Percentiles rank a stretch among this genome's conserved stretches.
These are phyloP conservation scores for Hippolais icterina DNA, from an alignment of 2,113 vertebrate species.

Conservation along the genomic window DNA sequence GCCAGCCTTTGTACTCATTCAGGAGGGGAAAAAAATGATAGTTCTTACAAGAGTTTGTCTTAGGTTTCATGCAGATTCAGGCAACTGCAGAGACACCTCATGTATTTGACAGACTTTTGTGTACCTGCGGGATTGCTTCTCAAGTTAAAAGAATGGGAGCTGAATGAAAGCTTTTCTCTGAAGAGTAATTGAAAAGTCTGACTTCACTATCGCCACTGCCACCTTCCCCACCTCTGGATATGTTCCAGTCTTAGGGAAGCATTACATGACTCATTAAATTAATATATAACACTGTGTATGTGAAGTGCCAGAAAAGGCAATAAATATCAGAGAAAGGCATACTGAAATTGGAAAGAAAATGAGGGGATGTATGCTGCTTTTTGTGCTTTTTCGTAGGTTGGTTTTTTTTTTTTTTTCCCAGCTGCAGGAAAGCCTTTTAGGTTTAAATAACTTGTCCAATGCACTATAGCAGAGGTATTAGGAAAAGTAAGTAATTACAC, in stretches of 20 bases:
- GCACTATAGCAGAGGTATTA: background rate
- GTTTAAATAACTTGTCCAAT: background rate
- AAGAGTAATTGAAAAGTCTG: background rate
- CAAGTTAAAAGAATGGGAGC: background rate
- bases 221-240: slow-evolving; percentile 12
- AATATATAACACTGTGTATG: background rate
- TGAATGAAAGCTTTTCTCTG: background rate
- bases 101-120: background rate
- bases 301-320: background rate
- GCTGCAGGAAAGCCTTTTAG: background rate
- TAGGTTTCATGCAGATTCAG: background rate
- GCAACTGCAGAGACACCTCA: background rate
- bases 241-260: background rate
- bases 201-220: background rate
- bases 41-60: background rate
- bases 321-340: background rate
- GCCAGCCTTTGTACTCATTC: background rate
- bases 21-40: background rate
- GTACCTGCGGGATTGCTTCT: background rate
- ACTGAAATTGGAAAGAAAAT: background rate
- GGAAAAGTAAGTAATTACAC: background rate
- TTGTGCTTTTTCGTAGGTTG: background rate
- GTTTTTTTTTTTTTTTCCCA: background rate
- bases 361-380: background rate
- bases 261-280: background rate